Evolutionary conservation across 2,797 vertebrate genomes (phyloP).

Genomic region (Esox lucius): DNA sequence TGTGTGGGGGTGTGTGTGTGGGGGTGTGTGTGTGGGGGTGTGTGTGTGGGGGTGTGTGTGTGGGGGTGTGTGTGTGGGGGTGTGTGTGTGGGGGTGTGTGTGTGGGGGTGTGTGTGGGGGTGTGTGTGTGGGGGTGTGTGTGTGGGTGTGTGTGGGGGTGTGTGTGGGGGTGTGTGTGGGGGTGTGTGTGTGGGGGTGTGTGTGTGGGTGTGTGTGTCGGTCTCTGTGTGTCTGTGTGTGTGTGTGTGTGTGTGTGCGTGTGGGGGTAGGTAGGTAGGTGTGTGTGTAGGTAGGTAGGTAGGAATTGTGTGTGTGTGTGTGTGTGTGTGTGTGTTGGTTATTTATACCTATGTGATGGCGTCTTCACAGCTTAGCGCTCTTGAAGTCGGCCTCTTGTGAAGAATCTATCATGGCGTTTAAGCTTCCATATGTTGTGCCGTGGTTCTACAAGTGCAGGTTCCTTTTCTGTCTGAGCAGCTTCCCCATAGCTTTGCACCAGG

Average conservation of each 20-base stretch:
- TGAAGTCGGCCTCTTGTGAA: too few species aligned
- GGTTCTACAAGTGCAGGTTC: too few species aligned
- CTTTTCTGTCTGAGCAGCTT: neutral
- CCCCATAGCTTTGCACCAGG: neutral
- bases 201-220: neutral
- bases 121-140: slow-evolving; percentile 1
- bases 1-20: neutral
- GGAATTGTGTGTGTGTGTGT: neutral
- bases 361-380: too few species aligned
- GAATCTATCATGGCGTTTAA: too few species aligned
- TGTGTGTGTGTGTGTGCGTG: neutral
- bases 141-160: too few species aligned
- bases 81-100: slow-evolving; percentile 14
- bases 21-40: neutral
- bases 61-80: too few species aligned
- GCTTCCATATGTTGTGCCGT: too few species aligned
- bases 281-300: too few species aligned
- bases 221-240: neutral
- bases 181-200: slow-evolving; percentile 1
- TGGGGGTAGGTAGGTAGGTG: slow-evolving; percentile 15
- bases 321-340: slow-evolving; percentile 11
- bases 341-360: neutral
- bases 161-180: too few species aligned
- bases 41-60: too few species aligned
- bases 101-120: neutral